Percentiles rank a stretch among this genome's conserved stretches.
phyloP scores from a whole-genome alignment of 2,113 vertebrate genomes.

The Turnix velox region DNA sequence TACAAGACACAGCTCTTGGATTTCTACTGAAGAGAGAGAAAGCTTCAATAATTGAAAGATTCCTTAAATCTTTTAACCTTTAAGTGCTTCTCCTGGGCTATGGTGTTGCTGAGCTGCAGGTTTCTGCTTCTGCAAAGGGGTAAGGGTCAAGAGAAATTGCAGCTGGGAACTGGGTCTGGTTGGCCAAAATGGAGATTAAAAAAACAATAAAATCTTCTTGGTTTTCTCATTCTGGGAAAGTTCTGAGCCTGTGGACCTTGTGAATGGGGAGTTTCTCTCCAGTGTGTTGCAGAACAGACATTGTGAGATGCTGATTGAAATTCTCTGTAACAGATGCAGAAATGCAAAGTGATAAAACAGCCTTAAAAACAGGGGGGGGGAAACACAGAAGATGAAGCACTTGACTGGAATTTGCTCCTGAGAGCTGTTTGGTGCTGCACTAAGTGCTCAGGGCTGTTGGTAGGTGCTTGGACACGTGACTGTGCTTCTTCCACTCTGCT shows the following conservation, averaged over 20 bases:
- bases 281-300: neutral
- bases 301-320: neutral
- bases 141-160: neutral
- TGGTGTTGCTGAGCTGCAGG: neutral
- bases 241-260: neutral
- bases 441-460: neutral
- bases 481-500: neutral
- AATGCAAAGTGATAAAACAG: neutral
- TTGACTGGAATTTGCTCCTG: neutral
- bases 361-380: neutral
- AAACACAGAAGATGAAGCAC: neutral
- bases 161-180: neutral
- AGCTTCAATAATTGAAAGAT: neutral
- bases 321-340: neutral
- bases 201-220: neutral
- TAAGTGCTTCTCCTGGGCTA: neutral
- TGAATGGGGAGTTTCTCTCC: neutral
- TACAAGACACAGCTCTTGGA: neutral
- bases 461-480: neutral
- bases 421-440: neutral
- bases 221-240: neutral
- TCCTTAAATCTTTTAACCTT: neutral
- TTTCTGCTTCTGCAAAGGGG: neutral
- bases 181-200: neutral
- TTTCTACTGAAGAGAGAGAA: neutral